Conservation (phyloP, 2,113 vertebrate genomes). For the Trinectes maculatus region DNA sequence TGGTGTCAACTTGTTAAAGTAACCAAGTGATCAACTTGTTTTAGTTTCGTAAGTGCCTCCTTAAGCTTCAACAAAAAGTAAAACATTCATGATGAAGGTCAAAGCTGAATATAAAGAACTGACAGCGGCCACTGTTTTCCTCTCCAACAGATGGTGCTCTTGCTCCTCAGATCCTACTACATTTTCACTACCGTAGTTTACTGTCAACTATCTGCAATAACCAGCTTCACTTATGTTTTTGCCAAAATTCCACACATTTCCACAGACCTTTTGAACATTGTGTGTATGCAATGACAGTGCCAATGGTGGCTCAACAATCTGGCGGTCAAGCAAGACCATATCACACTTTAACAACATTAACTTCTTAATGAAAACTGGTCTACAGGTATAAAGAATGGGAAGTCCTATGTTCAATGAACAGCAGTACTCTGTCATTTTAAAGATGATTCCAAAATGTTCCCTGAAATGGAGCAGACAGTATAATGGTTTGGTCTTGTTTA, state of each 20-base stretch:
- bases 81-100: not conserved
- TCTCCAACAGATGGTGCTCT: constrained; percentile 22
- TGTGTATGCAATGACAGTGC: not conserved
- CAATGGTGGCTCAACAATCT: not conserved
- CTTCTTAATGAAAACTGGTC: constrained; percentile 14
- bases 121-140: not conserved
- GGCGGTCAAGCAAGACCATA: not conserved
- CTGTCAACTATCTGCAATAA: not conserved
- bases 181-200: not conserved
- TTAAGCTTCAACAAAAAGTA: constrained; percentile 21
- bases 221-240: not conserved
- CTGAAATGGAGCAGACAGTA: constrained; percentile 10
- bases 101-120: constrained; percentile 1
- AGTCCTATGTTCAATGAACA: not conserved
- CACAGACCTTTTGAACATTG: constrained; percentile 11
- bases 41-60: constrained; percentile 21
- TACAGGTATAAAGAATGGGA: not conserved
- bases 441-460: constrained; percentile 16
- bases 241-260: constrained; percentile 1
- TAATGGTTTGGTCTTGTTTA: constrained; percentile 48
- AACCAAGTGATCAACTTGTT: constrained; percentile 31
- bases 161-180: constrained; percentile 11
- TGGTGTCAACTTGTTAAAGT: constrained; percentile 58
- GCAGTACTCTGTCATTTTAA: constrained; percentile 16
- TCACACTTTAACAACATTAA: not conserved